Percentiles rank a stretch among this genome's conserved stretches.
These are phyloP conservation scores for Phrynosoma platyrhinos DNA, from an alignment of 2,113 vertebrate species.

Conservation along the genomic window DNA sequence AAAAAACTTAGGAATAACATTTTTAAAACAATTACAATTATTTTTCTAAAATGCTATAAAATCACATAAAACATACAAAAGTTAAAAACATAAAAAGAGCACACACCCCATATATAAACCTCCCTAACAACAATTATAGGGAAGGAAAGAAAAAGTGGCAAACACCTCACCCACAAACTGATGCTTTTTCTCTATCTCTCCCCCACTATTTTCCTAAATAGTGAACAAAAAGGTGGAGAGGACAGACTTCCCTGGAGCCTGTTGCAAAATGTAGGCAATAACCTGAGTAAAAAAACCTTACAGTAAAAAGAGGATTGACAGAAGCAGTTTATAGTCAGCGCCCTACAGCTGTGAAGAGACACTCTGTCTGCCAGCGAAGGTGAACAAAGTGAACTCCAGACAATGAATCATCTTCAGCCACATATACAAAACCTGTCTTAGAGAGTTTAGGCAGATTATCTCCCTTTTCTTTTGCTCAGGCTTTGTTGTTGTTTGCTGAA, in stretches of 20 bases:
- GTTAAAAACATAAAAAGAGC: too few species aligned
- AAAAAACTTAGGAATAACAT: too few species aligned
- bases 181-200: background rate
- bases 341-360: conserved; percentile 34
- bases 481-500: conserved; percentile 47
- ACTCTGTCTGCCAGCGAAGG: conserved; percentile 26
- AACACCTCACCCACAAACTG: background rate
- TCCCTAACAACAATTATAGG: too few species aligned
- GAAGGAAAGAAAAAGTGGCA: background rate
- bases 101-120: too few species aligned
- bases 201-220: background rate
- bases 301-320: conserved; percentile 18
- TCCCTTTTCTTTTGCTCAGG: conserved; percentile 56
- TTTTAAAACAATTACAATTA: too few species aligned
- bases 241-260: background rate
- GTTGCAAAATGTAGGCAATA: conserved; percentile 31
- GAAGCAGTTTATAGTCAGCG: conserved; percentile 29
- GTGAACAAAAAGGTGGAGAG: background rate
- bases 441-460: conserved; percentile 69
- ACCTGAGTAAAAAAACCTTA: conserved; percentile 17
- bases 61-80: too few species aligned
- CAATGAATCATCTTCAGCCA: conserved; percentile 71
- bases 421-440: conserved; percentile 67
- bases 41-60: too few species aligned
- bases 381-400: conserved; percentile 72